phyloP scores from a whole-genome alignment of 2,797 vertebrate genomes.

The Anguilla marmorata region DNA sequence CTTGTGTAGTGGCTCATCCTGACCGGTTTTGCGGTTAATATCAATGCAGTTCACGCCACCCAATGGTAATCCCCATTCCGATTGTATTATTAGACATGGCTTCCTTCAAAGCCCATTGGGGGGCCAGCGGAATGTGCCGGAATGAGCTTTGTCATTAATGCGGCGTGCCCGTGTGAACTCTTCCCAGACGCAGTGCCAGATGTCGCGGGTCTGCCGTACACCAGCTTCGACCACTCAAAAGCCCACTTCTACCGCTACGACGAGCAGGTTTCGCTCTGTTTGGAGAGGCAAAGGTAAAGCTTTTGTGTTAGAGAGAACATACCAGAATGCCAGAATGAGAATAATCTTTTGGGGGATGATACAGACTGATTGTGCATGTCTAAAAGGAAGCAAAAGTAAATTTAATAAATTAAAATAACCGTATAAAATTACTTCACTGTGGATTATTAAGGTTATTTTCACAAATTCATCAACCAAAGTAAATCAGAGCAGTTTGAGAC shows the following conservation, averaged over 20 bases:
- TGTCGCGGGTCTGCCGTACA: slow-evolving; percentile 84
- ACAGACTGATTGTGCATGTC: neutral
- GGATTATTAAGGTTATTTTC: neutral
- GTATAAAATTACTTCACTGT: neutral
- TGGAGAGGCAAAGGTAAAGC: slow-evolving; percentile 88
- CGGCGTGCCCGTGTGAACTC: slow-evolving; percentile 14
- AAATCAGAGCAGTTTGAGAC: neutral
- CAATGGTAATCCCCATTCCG: neutral
- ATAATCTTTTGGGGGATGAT: neutral
- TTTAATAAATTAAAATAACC: neutral
- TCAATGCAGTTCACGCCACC: neutral
- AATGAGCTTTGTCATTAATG: neutral
- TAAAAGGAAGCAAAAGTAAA: neutral
- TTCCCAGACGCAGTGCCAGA: slow-evolving; percentile 78
- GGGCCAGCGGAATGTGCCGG: neutral
- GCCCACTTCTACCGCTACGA: slow-evolving; percentile 96
- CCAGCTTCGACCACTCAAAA: slow-evolving; percentile 90
- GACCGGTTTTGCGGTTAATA: neutral
- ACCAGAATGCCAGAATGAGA: neutral
- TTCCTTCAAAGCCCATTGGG: neutral
- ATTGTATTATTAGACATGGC: neutral
- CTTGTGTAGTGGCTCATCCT: neutral
- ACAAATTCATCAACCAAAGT: neutral
- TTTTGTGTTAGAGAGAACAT: neutral
- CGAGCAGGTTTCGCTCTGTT: slow-evolving; percentile 90